phyloP scores from a whole-genome alignment of 2,113 vertebrate genomes.

The Pionites leucogaster region DNA sequence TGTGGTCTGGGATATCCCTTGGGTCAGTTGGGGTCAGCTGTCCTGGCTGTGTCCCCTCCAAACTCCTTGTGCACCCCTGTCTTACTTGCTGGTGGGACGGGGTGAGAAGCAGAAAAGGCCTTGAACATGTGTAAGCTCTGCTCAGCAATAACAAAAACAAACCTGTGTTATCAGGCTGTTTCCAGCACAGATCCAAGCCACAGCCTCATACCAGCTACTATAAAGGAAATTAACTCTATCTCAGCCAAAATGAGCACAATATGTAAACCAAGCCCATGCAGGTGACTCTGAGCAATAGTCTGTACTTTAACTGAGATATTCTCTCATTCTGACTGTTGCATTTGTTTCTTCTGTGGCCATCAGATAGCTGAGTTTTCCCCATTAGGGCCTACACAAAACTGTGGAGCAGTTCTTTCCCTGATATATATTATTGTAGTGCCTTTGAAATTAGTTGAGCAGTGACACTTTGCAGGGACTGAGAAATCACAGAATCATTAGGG shows the following conservation, averaged over 20 bases:
- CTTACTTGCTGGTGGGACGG: accelerated
- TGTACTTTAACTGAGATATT: not conserved
- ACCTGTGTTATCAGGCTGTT: not conserved
- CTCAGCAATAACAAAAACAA: not conserved
- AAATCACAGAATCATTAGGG: not conserved
- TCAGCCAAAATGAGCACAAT: not conserved
- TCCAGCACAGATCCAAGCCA: not conserved
- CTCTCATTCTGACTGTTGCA: not conserved
- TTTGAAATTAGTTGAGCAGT: not conserved
- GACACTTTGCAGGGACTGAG: not conserved
- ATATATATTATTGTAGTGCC: accelerated
- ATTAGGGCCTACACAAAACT: not conserved
- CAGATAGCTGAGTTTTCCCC: not conserved
- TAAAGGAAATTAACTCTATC: not conserved
- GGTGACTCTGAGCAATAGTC: not conserved
- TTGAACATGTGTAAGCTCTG: not conserved
- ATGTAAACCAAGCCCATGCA: not conserved
- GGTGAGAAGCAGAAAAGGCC: not conserved
- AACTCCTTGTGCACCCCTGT: not conserved
- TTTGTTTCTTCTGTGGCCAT: not conserved
- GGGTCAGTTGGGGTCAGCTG: not conserved
- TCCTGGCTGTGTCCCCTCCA: not conserved
- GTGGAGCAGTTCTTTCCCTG: not conserved
- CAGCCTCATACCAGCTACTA: accelerated
- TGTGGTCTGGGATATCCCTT: not conserved